phyloP scores from a whole-genome alignment of 2,888 invertebrate species.

The Leptodirus hochenwartii region DNA sequence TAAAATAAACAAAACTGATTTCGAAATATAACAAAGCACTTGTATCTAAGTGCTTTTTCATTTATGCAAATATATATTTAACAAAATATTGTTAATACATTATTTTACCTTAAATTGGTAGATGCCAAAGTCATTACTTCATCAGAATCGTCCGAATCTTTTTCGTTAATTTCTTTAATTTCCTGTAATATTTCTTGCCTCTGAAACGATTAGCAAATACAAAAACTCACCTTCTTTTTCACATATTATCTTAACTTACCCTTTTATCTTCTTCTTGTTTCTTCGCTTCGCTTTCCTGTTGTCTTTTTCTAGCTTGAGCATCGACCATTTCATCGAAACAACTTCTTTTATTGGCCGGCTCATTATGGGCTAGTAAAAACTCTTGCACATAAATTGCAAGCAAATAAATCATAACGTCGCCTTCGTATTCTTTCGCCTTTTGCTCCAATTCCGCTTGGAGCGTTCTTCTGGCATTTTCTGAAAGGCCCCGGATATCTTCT shows the following conservation, averaged over 20 bases:
- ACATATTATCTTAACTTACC: no score
- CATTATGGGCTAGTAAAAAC: slow-evolving; percentile 65
- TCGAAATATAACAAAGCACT: no score
- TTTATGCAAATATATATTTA: no score
- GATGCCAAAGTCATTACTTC: no score
- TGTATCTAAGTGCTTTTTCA: no score
- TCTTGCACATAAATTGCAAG: slow-evolving; percentile 61
- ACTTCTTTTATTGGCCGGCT: slow-evolving; percentile 50
- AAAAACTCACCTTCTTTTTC: no score
- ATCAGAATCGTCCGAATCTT: no score
- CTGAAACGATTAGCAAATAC: slow-evolving; percentile 22
- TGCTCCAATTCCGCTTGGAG: slow-evolving; percentile 41
- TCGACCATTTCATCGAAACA: slow-evolving; percentile 85
- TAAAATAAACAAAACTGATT: no score
- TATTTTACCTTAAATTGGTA: no score
- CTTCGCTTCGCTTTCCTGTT: slow-evolving; percentile 38
- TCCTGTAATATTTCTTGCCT: slow-evolving; percentile 54
- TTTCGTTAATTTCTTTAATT: no score
- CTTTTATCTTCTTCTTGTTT: slow-evolving; percentile 47
- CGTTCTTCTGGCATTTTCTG: slow-evolving; percentile 43
- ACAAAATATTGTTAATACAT: no score
- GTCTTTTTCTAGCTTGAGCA: slow-evolving; percentile 45
- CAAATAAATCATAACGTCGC: slow-evolving; percentile 78
- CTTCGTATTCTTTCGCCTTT: slow-evolving; percentile 38
- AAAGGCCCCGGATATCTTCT: slow-evolving; percentile 61